Evolutionary conservation across 2,797 vertebrate species (phyloP).

Genomic region (Acomys russatus): DNA sequence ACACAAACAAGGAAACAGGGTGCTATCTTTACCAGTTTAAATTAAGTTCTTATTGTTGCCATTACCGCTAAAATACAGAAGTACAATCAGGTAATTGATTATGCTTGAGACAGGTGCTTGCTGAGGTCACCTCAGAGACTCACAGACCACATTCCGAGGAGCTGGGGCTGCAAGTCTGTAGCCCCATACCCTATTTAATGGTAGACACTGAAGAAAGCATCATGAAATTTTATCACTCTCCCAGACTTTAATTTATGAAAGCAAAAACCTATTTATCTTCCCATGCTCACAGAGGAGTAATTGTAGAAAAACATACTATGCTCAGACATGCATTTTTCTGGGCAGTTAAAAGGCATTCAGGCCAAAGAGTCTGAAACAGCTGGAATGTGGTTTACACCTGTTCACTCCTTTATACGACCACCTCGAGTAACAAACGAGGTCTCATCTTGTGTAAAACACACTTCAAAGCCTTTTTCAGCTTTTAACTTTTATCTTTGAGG

Average conservation of each 20-base stretch:
- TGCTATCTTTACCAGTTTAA: neutral
- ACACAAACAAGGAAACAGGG: slow-evolving; percentile 29
- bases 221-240: neutral
- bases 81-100: neutral
- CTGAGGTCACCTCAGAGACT: neutral
- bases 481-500: slow-evolving; percentile 16
- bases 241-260: slow-evolving; percentile 11
- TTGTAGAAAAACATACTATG: neutral
- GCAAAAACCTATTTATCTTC: neutral
- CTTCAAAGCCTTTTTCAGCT: slow-evolving; percentile 45
- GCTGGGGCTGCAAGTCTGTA: neutral
- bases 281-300: slow-evolving; percentile 15
- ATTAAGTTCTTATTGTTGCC: neutral
- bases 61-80: slow-evolving; percentile 29
- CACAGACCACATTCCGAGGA: neutral
- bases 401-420: neutral
- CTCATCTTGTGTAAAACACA: slow-evolving; percentile 14
- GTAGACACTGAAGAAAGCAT: neutral
- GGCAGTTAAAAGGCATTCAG: neutral
- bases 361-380: neutral
- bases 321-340: neutral
- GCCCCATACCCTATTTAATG: neutral
- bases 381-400: neutral
- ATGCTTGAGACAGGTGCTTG: neutral
- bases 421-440: neutral